Evolutionary conservation across 2,113 vertebrate species (phyloP).

Genomic region (Zapornia atra): DNA sequence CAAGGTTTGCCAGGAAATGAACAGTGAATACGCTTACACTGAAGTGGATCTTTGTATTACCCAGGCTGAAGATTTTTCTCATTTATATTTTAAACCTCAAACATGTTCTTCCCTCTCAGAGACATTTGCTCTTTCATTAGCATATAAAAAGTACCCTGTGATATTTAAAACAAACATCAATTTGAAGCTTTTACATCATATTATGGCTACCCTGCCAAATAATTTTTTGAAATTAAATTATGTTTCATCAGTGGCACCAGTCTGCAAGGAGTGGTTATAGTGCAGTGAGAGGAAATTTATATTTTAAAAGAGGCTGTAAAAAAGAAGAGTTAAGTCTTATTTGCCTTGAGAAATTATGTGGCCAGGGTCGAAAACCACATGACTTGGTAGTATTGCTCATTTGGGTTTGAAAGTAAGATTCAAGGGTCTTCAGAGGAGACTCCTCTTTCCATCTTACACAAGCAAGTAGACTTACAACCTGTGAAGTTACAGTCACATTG

Average conservation of each 20-base stretch:
- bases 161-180: neutral
- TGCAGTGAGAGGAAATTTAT: neutral
- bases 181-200: neutral
- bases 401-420: neutral
- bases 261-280: neutral
- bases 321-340: neutral
- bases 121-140: neutral
- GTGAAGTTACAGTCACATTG: neutral
- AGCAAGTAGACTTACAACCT: neutral
- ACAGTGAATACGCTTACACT: neutral
- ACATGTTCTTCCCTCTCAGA: neutral
- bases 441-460: neutral
- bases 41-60: neutral
- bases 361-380: neutral
- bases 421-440: neutral
- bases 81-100: conserved; percentile 13
- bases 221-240: neutral
- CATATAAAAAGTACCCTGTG: neutral
- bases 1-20: neutral
- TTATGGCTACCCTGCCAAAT: neutral
- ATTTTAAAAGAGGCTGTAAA: neutral
- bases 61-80: neutral
- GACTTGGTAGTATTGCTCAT: neutral
- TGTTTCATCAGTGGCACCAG: neutral
- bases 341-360: neutral